phyloP scores from a whole-genome alignment of 2,113 vertebrate species.

The Motacilla tschutschensis region DNA sequence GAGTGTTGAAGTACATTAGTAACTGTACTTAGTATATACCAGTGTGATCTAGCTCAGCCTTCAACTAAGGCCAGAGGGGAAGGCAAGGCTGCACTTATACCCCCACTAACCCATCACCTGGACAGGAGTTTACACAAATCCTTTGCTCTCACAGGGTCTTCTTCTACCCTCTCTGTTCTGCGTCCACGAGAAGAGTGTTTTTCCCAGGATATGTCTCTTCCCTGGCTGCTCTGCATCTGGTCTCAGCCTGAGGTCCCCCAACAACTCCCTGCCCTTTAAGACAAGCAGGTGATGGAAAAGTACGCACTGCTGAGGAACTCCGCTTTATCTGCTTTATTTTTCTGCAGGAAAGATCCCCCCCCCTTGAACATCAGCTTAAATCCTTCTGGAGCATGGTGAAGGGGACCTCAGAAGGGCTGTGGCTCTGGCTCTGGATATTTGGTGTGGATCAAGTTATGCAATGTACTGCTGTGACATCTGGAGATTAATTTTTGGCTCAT shows the following conservation, averaged over 20 bases:
- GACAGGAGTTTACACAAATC: background rate
- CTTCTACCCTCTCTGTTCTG: background rate
- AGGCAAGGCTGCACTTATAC: background rate
- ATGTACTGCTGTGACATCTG: background rate
- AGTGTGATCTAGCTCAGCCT: accelerated
- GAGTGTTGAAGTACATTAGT: background rate
- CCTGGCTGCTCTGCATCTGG: background rate
- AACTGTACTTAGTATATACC: background rate
- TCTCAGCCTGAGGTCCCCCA: background rate
- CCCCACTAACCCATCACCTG: background rate
- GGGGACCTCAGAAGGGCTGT: background rate
- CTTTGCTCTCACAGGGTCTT: accelerated
- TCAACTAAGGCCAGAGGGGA: background rate
- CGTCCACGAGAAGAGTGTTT: accelerated
- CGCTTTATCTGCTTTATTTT: background rate
- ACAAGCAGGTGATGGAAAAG: background rate
- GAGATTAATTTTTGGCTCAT: background rate
- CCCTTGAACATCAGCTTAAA: background rate
- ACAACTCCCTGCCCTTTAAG: background rate
- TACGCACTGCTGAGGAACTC: background rate
- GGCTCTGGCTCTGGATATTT: background rate
- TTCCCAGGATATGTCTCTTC: background rate
- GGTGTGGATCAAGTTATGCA: background rate
- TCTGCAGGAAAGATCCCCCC: background rate
- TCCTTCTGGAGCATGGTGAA: background rate